Conservation (phyloP, 2,797 vertebrate genomes). For the Pipistrellus nathusii region DNA sequence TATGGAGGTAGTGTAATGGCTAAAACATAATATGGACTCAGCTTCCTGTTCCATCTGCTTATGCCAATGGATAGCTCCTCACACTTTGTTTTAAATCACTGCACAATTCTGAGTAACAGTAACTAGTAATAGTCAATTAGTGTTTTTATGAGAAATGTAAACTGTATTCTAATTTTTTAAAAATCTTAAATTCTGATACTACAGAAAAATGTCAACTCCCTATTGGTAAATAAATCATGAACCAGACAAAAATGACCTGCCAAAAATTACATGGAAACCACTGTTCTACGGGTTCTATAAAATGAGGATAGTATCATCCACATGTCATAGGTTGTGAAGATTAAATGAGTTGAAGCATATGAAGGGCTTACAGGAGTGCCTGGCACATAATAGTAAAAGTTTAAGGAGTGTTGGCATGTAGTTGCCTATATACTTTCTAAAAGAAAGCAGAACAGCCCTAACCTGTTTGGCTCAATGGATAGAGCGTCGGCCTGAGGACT, state of each 20-base stretch:
- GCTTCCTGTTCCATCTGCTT: not conserved
- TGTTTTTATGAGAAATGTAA: not conserved
- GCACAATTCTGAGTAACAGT: not conserved
- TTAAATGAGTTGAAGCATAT: not conserved
- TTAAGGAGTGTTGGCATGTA: not conserved
- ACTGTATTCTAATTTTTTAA: not conserved
- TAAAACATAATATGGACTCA: not conserved
- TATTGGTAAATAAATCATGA: not conserved
- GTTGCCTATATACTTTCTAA: not conserved
- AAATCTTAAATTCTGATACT: not conserved
- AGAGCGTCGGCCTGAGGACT: too few relatives aligned
- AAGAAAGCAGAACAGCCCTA: not conserved
- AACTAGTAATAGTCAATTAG: not conserved
- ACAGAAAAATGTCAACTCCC: not conserved
- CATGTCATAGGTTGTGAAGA: not conserved
- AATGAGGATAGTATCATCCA: not conserved
- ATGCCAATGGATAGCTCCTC: not conserved
- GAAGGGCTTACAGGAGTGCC: not conserved
- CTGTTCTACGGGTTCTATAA: not conserved
- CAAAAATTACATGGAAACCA: not conserved
- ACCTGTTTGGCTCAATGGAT: too few relatives aligned
- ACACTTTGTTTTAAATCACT: not conserved
- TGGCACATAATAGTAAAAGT: not conserved
- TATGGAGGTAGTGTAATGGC: not conserved
- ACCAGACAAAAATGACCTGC: not conserved